These are phyloP conservation scores for Antheraea pernyi DNA, from an alignment of 1,140 invertebrate genomes.

Conservation along the genomic window DNA sequence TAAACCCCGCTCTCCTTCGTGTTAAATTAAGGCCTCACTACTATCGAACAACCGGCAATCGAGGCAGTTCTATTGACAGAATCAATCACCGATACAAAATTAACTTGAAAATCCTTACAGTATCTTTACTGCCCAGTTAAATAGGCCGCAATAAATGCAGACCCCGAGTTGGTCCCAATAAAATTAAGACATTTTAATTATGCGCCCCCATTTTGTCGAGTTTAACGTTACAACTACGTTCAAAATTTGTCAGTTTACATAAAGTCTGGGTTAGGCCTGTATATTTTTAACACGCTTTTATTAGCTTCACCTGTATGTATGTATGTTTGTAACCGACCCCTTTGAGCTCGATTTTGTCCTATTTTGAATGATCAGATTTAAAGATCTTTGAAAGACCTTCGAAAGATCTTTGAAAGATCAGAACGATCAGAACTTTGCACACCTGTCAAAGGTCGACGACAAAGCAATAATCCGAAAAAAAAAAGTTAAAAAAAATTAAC, in stretches of 20 bases:
- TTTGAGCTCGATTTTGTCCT: too few species aligned
- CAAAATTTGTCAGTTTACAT: not conserved
- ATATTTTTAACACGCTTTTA: too few species aligned
- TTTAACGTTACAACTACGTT: constrained; percentile 41
- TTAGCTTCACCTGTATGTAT: too few species aligned
- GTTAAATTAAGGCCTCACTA: not conserved
- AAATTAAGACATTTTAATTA: constrained; percentile 76
- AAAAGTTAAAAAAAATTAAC: too few species aligned
- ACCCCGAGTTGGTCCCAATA: constrained; percentile 44
- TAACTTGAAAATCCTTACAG: constrained; percentile 19
- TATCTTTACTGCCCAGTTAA: constrained; percentile 50
- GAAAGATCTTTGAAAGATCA: too few species aligned
- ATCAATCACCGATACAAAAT: constrained; percentile 19
- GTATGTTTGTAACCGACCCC: too few species aligned
- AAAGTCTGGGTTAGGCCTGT: not conserved
- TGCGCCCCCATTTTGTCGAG: constrained; percentile 68
- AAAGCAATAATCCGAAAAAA: too few species aligned
- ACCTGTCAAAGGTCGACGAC: too few species aligned
- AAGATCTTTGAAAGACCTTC: too few species aligned
- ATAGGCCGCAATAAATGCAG: constrained; percentile 48
- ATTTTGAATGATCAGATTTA: too few species aligned
- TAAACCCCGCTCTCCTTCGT: too few species aligned
- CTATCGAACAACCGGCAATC: constrained; percentile 10
- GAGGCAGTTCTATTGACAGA: constrained; percentile 6
- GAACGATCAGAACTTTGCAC: too few species aligned